Evolutionary conservation across 1,140 invertebrate species (phyloP).

Genomic region (Brachionus koreanus): DNA sequence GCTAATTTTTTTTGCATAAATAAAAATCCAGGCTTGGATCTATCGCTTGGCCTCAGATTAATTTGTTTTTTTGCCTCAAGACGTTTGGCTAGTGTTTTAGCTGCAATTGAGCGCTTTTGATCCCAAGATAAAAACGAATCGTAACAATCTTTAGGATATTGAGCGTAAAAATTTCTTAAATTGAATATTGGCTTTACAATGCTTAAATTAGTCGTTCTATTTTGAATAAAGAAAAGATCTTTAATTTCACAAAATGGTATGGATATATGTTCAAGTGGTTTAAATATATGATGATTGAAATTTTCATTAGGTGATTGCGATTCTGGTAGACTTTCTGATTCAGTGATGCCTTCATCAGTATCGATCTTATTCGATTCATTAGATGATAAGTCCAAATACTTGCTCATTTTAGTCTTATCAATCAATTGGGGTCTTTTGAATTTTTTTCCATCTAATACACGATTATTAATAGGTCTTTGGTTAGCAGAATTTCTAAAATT

Average conservation of each 20-base stretch:
- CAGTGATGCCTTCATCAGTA: neutral
- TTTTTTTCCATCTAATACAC: constrained; percentile 21
- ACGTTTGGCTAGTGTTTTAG: neutral
- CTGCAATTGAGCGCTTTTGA: neutral
- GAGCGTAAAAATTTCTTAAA: neutral
- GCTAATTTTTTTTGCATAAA: neutral
- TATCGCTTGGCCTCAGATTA: neutral
- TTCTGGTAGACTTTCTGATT: neutral
- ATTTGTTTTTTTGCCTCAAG: neutral
- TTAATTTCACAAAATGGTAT: constrained; percentile 1
- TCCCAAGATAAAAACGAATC: neutral
- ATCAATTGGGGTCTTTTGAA: constrained; percentile 24
- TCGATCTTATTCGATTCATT: neutral
- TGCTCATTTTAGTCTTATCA: constrained; percentile 2
- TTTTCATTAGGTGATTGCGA: neutral
- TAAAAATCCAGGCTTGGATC: neutral
- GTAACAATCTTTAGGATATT: neutral
- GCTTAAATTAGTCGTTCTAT: neutral
- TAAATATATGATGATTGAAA: neutral
- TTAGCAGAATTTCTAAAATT: neutral
- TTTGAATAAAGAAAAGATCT: neutral
- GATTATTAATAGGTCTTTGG: neutral
- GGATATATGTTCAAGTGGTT: neutral
- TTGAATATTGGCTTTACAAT: neutral
- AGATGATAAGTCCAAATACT: neutral